Evolutionary conservation across 2,888 invertebrate species (phyloP).

Genomic region (Drosophila eohydei): DNA sequence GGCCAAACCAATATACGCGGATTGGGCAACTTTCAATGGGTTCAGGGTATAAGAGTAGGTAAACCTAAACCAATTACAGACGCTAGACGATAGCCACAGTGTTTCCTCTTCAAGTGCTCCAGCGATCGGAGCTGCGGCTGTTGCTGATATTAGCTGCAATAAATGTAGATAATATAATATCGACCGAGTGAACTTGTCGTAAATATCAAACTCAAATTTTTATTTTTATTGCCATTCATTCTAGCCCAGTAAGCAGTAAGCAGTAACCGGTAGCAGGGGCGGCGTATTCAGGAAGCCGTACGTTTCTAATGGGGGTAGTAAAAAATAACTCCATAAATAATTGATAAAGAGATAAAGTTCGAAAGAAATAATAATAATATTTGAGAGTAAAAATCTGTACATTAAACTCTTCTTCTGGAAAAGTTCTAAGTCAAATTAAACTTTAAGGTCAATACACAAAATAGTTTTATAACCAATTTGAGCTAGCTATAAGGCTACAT

Average conservation of each 20-base stretch:
- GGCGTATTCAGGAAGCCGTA: constrained; percentile 20
- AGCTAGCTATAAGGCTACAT: too few species aligned
- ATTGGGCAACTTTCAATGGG: neutral
- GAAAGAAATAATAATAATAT: neutral
- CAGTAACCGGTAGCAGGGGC: constrained; percentile 19
- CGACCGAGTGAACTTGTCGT: constrained; percentile 72
- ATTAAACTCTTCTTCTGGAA: too few species aligned
- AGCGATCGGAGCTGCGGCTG: constrained; percentile 47
- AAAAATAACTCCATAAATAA: constrained; percentile 1
- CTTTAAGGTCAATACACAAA: too few species aligned
- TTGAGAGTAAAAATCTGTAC: neutral
- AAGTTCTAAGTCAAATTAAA: too few species aligned
- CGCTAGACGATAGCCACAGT: constrained; percentile 13
- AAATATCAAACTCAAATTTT: constrained; percentile 70
- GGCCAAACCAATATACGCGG: neutral
- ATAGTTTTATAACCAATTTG: too few species aligned
- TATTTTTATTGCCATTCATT: constrained; percentile 44
- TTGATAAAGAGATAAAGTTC: neutral
- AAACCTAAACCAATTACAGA: constrained; percentile 28
- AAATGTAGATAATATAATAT: constrained; percentile 76
- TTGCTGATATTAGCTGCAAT: constrained; percentile 62
- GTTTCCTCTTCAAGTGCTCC: constrained; percentile 53
- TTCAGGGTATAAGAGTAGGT: constrained; percentile 1
- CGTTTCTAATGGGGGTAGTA: neutral
- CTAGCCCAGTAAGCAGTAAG: constrained; percentile 12